Evolutionary conservation across 1,140 invertebrate genomes (phyloP), one percentile per base, ranked within the genome.

Genomic region (Eupeodes corollae): DNA sequence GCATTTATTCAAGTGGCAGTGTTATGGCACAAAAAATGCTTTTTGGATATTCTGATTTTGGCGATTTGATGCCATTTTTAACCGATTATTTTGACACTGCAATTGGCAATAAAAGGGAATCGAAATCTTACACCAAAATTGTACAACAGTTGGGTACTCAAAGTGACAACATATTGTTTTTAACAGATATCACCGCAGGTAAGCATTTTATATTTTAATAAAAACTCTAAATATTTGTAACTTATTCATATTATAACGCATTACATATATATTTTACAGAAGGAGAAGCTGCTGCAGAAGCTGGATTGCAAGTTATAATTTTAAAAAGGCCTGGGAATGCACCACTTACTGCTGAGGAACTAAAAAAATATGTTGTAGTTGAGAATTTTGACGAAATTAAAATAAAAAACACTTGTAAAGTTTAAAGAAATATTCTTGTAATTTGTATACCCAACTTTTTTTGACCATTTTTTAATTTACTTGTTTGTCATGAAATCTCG

Each of bases 1-100:
- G 84, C 56, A 80, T 95, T 42, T 98, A 91, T 60, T 96, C 91
- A 1, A 94, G 91, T 44, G 93, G 92, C 39, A 93, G 88, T 55
- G 79, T 91, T 0, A 80, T 86, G 59, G 87, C 91, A 32, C 93
- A 98, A 69, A 89, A 92, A 64, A 72, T 94, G 10, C 73, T 96
- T 3, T 94, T 95, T 67, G 72, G 74, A 1, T 70, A 93, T 66
- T 82, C 88, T 15, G 67, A 70, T 26, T 71, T 79, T 38, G 92
- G 91, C 13, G 80, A 96, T 71, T 61, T 96, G 49, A 69, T 79
- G 41, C 61, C 80, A 69, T 74, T 80, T 45, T 81, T 96, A 34
- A 79, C 76, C 50, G 86, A 80, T 15, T 82, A 90, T 68, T 96
- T 91, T 68, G 91, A 96, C 62, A 92, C 89, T 10, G 81, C 77